phyloP scores from a whole-genome alignment of 2,888 invertebrate genomes.

The Lampropteryx suffumata region DNA sequence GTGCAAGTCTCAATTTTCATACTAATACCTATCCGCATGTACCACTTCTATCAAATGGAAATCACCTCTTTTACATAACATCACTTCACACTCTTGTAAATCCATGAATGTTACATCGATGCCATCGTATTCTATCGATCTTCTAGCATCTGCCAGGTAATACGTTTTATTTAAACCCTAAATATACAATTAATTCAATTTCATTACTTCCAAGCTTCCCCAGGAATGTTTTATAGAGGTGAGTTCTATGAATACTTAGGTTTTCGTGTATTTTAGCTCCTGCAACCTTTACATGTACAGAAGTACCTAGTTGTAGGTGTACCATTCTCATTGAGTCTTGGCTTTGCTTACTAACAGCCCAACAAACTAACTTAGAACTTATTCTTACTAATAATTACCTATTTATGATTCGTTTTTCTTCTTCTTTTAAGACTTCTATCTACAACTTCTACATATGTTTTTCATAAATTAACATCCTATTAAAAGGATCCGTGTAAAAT shows the following conservation, averaged over 20 bases:
- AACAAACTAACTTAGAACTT: slow-evolving; percentile 2
- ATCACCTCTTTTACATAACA: slow-evolving; percentile 71
- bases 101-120: slow-evolving; percentile 72
- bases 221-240: slow-evolving; percentile 64
- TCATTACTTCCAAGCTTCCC: slow-evolving; percentile 43
- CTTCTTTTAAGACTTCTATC: neutral
- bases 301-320: neutral
- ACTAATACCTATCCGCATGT: slow-evolving; percentile 66
- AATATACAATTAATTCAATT: slow-evolving; percentile 18
- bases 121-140: slow-evolving; percentile 59
- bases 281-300: slow-evolving; percentile 1
- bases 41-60: slow-evolving; percentile 56
- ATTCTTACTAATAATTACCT: neutral
- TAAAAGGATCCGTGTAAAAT: slow-evolving; percentile 37
- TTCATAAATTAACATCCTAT: slow-evolving; percentile 38
- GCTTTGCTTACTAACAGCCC: slow-evolving; percentile 40
- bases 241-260: slow-evolving; percentile 64
- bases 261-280: slow-evolving; percentile 31
- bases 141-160: slow-evolving; percentile 87
- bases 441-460: slow-evolving; percentile 13
- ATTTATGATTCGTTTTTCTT: neutral
- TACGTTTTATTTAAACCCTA: slow-evolving; percentile 68
- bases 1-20: slow-evolving; percentile 52
- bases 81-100: slow-evolving; percentile 60
- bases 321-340: slow-evolving; percentile 39